A percentile compares a stretch with the other conserved stretches of the same genome.
Conservation (phyloP, 2,888 invertebrate genomes). For the Stegophylla sp. region DNA sequence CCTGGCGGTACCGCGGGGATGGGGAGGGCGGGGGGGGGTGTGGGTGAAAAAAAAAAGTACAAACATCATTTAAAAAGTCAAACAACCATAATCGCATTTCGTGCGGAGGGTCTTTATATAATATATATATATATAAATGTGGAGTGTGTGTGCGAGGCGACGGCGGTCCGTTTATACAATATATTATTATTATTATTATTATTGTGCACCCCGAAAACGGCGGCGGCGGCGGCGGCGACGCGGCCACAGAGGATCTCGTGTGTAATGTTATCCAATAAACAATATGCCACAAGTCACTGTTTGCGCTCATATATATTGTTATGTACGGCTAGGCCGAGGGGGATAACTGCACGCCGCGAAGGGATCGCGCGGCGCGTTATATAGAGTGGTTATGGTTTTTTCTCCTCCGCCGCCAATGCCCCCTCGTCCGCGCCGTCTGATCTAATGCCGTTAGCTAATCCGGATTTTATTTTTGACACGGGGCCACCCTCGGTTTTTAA, state of each 20-base stretch:
- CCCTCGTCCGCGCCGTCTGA: neutral
- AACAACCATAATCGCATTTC: constrained; percentile 58
- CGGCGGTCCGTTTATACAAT: constrained; percentile 37
- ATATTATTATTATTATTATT: constrained; percentile 20
- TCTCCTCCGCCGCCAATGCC: neutral
- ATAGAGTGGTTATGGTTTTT: constrained; percentile 41
- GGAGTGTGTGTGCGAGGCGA: constrained; percentile 50
- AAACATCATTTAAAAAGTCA: constrained; percentile 59
- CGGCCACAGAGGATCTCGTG: constrained; percentile 38
- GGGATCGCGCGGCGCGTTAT: constrained; percentile 7
- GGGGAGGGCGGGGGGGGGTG: neutral
- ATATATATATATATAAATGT: too few species aligned
- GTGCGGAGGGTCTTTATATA: constrained; percentile 41
- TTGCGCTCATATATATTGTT: constrained; percentile 43
- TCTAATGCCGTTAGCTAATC: constrained; percentile 41
- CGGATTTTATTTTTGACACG: constrained; percentile 54
- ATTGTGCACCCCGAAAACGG: neutral
- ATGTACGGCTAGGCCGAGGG: neutral
- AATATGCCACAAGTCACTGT: constrained; percentile 59
- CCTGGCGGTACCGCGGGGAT: neutral
- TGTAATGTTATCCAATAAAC: constrained; percentile 59
- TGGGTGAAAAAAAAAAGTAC: constrained; percentile 27
- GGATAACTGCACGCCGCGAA: too few species aligned
- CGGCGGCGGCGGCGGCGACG: constrained; percentile 30
- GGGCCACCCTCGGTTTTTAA: constrained; percentile 27